phyloP scores from a whole-genome alignment of 2,113 vertebrate species.

The Cochlearius cochlearius region DNA sequence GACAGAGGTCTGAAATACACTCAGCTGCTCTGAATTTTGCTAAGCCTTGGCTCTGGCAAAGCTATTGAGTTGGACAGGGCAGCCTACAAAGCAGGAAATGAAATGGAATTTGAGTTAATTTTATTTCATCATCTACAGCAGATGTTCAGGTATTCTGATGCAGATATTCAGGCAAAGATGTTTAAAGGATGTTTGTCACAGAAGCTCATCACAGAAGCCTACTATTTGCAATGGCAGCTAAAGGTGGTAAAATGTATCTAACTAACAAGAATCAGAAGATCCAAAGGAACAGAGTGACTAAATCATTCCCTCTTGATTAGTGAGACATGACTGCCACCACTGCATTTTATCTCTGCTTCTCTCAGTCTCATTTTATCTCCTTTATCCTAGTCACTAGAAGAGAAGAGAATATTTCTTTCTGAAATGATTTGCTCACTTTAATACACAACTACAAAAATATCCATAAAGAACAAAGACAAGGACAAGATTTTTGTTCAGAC shows the following conservation, averaged over 20 bases:
- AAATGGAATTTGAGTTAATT: slow-evolving; percentile 40
- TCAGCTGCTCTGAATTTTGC: slow-evolving; percentile 14
- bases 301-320: neutral
- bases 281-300: slow-evolving; percentile 26
- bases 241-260: neutral
- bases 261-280: slow-evolving; percentile 20
- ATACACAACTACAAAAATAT: neutral
- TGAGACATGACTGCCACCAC: neutral
- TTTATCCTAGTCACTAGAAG: neutral
- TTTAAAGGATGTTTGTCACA: slow-evolving; percentile 15
- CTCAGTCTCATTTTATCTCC: neutral
- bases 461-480: neutral
- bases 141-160: slow-evolving; percentile 12
- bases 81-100: neutral
- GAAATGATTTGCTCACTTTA: neutral
- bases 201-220: slow-evolving; percentile 5
- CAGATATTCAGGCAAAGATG: slow-evolving; percentile 24
- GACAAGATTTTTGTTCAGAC: slow-evolving; percentile 29
- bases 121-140: slow-evolving; percentile 44
- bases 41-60: slow-evolving; percentile 9
- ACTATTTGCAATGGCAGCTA: neutral
- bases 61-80: neutral
- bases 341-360: slow-evolving; percentile 5
- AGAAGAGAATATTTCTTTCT: slow-evolving; percentile 5
- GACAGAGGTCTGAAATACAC: neutral